Evolutionary conservation across 2,797 vertebrate species (phyloP), one percentile per base, ranked within the genome.

Genomic region (Helicolenus hilgendorfi): DNA sequence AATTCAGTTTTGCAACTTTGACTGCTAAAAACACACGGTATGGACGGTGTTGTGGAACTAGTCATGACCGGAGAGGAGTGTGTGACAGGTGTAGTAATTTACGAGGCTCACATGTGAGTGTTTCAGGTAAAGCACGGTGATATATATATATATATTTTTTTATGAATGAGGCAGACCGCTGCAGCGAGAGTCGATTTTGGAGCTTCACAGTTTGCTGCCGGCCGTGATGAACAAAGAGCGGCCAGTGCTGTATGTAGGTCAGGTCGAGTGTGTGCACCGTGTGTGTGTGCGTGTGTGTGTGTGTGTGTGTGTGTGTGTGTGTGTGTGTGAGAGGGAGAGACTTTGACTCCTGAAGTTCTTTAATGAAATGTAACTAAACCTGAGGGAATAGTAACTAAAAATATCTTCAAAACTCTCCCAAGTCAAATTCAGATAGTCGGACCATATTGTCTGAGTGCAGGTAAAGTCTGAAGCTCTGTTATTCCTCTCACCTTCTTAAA

Each of bases 161-260:
- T 22, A 72, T 85, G 83, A 89, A 80, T 85, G 83, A 87, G 64
- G 64, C 26, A 36, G 71, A 11, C 63, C 22, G 49, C 62, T 55
- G 82, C 75, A 59, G 55, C 24, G 53, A 33, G 60, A 64, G 55
- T 11, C 53, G 77, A 41, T 71, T 70, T 33, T 64, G 70, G 81
- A 84, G 76, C 71, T 84, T 85, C 83, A 22, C 72, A 77, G 68
- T 83, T 82, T 77, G 67, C 85, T 83, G 63, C 67, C 20, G 81
- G 83, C 77, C 64, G 22, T n/a, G 14, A 63, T 29, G 78, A 83
- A 88, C 82, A 89, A 77, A 88, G 73, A 83, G 59, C 22, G 45
- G 73, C 67, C 35, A 56, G 60, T 63, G n/a, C 27, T 26, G 49
- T 71, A 88, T 88, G 58, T 91, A 87, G 89, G 89, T 89, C 88